Conservation (phyloP, 2,113 vertebrate species). For the Hippocampus mohnikei region DNA sequence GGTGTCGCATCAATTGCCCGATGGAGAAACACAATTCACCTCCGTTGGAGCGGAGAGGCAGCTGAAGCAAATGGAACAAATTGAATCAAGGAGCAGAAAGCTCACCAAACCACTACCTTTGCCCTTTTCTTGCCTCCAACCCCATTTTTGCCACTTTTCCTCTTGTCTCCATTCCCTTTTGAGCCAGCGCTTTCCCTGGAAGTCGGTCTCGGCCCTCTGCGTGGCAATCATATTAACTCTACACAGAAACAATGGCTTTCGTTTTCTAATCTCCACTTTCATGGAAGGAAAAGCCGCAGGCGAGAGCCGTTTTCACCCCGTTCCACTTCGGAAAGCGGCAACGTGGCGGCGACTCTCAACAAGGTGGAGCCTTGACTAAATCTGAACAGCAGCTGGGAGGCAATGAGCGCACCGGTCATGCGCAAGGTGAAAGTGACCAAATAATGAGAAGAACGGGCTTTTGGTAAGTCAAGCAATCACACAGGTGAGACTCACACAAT, state of each 20-base stretch:
- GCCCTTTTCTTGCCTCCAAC: constrained; percentile 15
- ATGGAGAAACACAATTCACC: constrained; percentile 59
- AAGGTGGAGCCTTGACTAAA: not conserved
- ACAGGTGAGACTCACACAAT: constrained; percentile 61
- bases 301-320: constrained; percentile 25
- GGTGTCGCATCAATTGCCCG: constrained; percentile 62
- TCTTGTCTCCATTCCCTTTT: constrained; percentile 5
- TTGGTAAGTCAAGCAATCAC: not conserved
- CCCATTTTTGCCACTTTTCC: constrained; percentile 21
- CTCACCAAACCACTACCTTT: constrained; percentile 49
- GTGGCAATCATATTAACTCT: constrained; percentile 36
- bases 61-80: constrained; percentile 67
- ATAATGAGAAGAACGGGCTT: not conserved
- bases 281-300: constrained; percentile 37
- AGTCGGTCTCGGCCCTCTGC: constrained; percentile 21
- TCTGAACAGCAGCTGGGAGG: not conserved
- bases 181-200: constrained; percentile 8
- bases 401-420: not conserved
- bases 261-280: constrained; percentile 26
- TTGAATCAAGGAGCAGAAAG: constrained; percentile 63
- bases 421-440: constrained; percentile 4
- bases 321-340: constrained; percentile 16
- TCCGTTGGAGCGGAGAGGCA: constrained; percentile 64
- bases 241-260: constrained; percentile 28
- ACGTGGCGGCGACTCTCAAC: not conserved